phyloP scores from a whole-genome alignment of 2,888 invertebrate species.

The Oxystoma pomonae region DNA sequence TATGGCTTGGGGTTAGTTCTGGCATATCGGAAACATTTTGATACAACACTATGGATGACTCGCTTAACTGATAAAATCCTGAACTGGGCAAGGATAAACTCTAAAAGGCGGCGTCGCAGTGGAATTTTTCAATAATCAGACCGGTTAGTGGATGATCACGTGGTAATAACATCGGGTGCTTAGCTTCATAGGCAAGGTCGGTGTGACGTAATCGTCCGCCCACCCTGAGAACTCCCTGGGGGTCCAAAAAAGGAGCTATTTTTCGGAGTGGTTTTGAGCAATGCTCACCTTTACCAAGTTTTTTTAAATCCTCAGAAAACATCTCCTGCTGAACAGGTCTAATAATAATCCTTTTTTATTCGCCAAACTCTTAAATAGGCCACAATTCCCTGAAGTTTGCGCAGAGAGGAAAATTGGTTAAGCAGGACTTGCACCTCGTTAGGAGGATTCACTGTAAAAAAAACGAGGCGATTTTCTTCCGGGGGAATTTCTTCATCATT shows the following conservation, averaged over 20 bases:
- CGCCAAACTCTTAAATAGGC: background rate
- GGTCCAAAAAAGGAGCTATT: conserved; percentile 4
- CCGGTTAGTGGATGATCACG: no score
- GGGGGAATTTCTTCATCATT: background rate
- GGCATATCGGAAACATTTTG: background rate
- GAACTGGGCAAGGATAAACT: no score
- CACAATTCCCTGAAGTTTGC: conserved; percentile 7
- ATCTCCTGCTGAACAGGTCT: background rate
- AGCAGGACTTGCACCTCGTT: background rate
- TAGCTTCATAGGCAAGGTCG: background rate
- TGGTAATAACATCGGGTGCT: conserved; percentile 1
- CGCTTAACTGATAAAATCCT: background rate
- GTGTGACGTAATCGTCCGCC: conserved; percentile 1
- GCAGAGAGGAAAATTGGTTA: background rate
- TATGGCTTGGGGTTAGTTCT: background rate
- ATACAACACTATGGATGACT: background rate
- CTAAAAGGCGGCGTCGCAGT: no score
- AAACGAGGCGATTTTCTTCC: background rate
- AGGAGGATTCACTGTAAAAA: background rate
- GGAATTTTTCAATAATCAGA: no score
- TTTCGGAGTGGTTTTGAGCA: conserved; percentile 9
- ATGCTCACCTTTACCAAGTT: background rate
- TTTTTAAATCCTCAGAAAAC: background rate
- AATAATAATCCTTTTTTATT: background rate
- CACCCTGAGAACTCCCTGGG: background rate